Evolutionary conservation across 2,797 vertebrate species (phyloP), one percentile per base, ranked within the genome.

Genomic region (Sitta carolinensis): DNA sequence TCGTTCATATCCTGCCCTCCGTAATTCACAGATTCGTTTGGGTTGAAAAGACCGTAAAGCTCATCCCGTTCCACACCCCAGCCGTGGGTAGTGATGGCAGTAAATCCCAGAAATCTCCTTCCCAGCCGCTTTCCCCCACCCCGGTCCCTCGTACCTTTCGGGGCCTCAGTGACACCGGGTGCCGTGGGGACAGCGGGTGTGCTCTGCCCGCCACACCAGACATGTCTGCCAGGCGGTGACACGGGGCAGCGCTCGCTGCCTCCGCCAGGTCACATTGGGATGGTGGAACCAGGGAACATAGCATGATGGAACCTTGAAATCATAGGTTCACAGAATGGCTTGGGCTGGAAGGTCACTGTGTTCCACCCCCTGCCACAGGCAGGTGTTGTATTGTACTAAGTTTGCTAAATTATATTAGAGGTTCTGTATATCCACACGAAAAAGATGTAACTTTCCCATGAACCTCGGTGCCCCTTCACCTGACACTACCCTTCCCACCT

Each of bases 261-360:
- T 3, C 50, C 1, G 9, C 70, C n/a, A 38, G 6, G 9, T 76
- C 87, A 83, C 79, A 83, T 20, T 45, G 64, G 36, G 11, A 1
- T 17, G 27, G 50, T 13, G 64, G 57, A 38, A 50, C 27, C 48
- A 0, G 36, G 63, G 63, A 50, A 54, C 0, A 1, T 1, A 8
- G 42, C 40, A 1, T 0, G 32, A 16, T 29, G 63, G 70, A 57
- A 11, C 32, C 19, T 0, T 29, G 36, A 40, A 50, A 38, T 30
- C 25, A 2, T 0, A 11, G 16, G 7, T 16, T 26, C 48, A 10
- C 13, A 5, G 38, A 9, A 6, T 18, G 64, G 45, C 36, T 22
- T 18, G 32, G 36, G 20, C 12, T 77, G 38, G 25, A 38, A 30
- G 25, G 45, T 30, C n/a, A 22, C 26, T 25, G 25, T 10, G 9